Percentiles rank a stretch among this genome's conserved stretches.
These are phyloP conservation scores for Penaeus japonicus DNA, from an alignment of 1,140 invertebrate species.

Conservation along the genomic window DNA sequence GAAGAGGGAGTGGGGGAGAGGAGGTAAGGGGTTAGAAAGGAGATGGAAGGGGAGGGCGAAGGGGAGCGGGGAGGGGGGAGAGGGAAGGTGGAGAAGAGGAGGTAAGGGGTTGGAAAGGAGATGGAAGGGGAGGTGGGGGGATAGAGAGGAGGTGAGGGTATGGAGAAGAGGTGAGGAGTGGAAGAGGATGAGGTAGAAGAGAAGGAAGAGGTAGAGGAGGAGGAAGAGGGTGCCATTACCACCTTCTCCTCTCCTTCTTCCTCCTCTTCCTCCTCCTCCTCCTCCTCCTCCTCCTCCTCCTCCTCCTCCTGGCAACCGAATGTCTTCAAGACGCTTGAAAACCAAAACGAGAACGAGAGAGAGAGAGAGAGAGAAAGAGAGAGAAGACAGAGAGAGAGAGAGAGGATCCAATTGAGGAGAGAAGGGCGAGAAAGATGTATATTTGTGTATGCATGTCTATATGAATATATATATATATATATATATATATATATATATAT, in stretches of 20 bases:
- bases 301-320: too few species aligned
- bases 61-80: background rate
- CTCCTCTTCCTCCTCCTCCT: too few species aligned
- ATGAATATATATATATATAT: too few species aligned
- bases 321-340: too few species aligned
- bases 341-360: too few species aligned
- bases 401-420: background rate
- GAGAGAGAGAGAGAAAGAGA: too few species aligned
- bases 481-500: too few species aligned
- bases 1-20: background rate
- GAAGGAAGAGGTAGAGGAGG: background rate
- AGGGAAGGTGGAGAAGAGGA: background rate
- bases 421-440: background rate
- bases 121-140: background rate
- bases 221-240: background rate
- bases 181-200: background rate
- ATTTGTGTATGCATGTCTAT: too few species aligned
- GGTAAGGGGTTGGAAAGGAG: background rate
- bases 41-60: background rate
- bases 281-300: too few species aligned
- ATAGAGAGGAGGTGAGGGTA: background rate
- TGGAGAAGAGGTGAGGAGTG: background rate
- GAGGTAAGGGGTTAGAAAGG: too few species aligned
- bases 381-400: background rate
- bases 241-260: too few species aligned